Conservation (phyloP, 2,113 vertebrate genomes). For the Carassius auratus region DNA sequence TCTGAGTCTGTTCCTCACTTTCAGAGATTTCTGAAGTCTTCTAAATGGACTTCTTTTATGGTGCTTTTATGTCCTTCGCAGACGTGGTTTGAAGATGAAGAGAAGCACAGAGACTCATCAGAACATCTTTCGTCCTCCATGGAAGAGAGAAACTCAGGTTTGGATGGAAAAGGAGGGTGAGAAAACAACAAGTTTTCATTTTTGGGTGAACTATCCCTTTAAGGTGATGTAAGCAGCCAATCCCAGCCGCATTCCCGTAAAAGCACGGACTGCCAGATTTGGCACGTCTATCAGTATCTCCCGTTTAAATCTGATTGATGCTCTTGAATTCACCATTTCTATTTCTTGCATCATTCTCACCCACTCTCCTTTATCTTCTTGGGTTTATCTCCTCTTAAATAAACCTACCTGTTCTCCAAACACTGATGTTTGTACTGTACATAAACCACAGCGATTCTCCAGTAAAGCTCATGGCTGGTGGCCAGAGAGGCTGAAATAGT, state of each 20-base stretch:
- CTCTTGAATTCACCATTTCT: not conserved
- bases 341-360: not conserved
- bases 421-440: not conserved
- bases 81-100: too few species aligned
- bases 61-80: too few species aligned
- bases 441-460: not conserved
- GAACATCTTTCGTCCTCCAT: not conserved
- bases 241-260: not conserved
- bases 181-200: too few species aligned
- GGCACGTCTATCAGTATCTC: slow-evolving; percentile 5
- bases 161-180: too few species aligned
- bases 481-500: not conserved
- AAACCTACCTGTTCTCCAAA: slow-evolving; percentile 16
- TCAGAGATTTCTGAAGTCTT: not conserved
- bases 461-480: not conserved
- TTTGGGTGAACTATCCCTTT: not conserved
- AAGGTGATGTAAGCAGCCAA: slow-evolving; percentile 17
- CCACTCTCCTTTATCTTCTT: not conserved
- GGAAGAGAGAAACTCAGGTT: too few species aligned
- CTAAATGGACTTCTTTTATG: not conserved
- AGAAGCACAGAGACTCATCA: not conserved
- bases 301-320: slow-evolving; percentile 21
- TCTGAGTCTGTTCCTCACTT: not conserved
- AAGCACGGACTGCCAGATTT: not conserved
- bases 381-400: slow-evolving; percentile 5